These are phyloP conservation scores for Sinelater perroti DNA, from an alignment of 2,888 invertebrate species.

Conservation along the genomic window DNA sequence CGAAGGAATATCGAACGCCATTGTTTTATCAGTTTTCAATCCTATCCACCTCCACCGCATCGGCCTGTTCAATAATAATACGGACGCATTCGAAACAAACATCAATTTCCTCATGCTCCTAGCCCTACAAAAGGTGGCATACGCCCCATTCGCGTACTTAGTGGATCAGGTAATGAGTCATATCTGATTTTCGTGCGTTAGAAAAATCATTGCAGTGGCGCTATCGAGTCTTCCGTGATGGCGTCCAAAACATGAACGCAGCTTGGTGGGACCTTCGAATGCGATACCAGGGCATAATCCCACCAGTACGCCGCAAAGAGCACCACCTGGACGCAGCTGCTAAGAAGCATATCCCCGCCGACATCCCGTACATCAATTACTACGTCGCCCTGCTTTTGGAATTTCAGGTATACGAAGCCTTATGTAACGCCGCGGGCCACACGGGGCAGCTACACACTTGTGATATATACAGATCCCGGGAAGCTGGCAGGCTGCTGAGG, in stretches of 20 bases:
- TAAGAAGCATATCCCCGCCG: constrained; percentile 83
- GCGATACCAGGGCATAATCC: constrained; percentile 77
- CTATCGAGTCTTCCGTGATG: constrained; percentile 80
- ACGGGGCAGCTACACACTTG: constrained; percentile 80
- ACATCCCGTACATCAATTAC: constrained; percentile 78
- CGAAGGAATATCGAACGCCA: constrained; percentile 84
- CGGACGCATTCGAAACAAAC: constrained; percentile 73
- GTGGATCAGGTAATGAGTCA: constrained; percentile 72
- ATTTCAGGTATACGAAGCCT: constrained; percentile 84
- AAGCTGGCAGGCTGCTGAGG: constrained; percentile 80
- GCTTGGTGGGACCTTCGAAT: constrained; percentile 81
- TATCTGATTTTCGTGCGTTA: too few relatives aligned
- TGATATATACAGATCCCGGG: constrained; percentile 81
- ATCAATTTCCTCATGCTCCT: constrained; percentile 82
- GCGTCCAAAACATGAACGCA: constrained; percentile 68
- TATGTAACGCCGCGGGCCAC: constrained; percentile 79
- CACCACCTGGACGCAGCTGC: constrained; percentile 84
- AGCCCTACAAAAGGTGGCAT: constrained; percentile 81
- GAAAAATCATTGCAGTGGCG: constrained; percentile 76
- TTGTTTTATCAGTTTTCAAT: constrained; percentile 79
- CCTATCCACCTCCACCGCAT: constrained; percentile 78
- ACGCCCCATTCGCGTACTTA: constrained; percentile 81
- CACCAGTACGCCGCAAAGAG: constrained; percentile 74
- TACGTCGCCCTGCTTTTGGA: constrained; percentile 84
- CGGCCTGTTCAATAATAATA: constrained; percentile 74